Evolutionary conservation across 2,797 vertebrate species (phyloP).

Genomic region (Cygnus olor): DNA sequence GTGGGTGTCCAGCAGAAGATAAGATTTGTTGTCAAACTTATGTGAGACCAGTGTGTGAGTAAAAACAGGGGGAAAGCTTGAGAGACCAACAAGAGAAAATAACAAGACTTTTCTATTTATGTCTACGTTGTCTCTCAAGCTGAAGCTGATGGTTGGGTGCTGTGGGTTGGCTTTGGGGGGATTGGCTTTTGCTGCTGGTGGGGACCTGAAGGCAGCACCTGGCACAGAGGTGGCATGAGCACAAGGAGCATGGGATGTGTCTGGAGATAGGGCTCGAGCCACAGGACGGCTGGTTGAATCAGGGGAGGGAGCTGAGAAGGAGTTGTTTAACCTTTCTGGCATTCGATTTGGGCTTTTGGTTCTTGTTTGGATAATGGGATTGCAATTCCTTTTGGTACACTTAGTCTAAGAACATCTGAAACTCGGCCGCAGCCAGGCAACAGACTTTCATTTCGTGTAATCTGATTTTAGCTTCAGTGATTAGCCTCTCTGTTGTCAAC

Average conservation of each 20-base stretch:
- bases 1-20: neutral
- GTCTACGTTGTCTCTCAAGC: neutral
- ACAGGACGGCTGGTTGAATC: rapidly evolving
- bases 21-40: neutral
- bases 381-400: slow-evolving; percentile 32
- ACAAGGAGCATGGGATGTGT: neutral
- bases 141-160: neutral
- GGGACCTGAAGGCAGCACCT: neutral
- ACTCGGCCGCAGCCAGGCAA: slow-evolving; percentile 5
- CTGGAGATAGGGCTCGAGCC: neutral
- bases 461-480: slow-evolving; percentile 52
- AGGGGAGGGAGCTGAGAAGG: neutral
- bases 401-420: slow-evolving; percentile 38
- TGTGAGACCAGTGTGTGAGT: neutral
- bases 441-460: slow-evolving; percentile 51
- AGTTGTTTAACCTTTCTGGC: neutral
- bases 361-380: slow-evolving; percentile 14
- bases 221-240: neutral
- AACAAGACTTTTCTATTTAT: neutral
- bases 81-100: neutral
- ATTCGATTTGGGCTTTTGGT: slow-evolving; percentile 52
- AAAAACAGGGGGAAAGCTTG: neutral
- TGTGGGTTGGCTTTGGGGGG: neutral
- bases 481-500: slow-evolving; percentile 30
- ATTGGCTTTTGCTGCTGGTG: neutral